Base-by-base conservation (phyloP, 2,797 vertebrate species). In the Ambastaia sidthimunki region DNA sequence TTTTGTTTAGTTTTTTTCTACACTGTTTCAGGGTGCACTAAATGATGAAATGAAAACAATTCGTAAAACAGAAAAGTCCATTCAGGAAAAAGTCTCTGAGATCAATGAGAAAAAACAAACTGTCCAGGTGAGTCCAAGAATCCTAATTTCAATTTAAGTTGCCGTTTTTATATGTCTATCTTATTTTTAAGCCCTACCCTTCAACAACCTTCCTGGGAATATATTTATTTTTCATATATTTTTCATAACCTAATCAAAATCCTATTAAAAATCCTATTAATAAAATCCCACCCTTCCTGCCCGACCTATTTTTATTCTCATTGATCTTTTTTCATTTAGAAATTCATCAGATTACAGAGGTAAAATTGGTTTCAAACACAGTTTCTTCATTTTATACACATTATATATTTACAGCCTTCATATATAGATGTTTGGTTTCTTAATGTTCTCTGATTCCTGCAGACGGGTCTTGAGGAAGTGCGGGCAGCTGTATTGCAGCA, bases 41-140 rank as follows among this genome's bases (percentile, higher is more conserved):
- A 94, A 92, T 78, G 87, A 88, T 0, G 88, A 93, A 44, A 92
- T 94, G 82, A 89, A 85, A 50, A 91, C 91, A 57, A 85, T 93
- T 44, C 91, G 93, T 80, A 81, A 72, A 13, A 71, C 86, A 1
- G 92, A 93, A 72, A 77, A 88, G 11, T 78, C 84, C 34, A 85
- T 93, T 77, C 85, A 80, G 70, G 82, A 71, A 81, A 87, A 68
- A 74, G 31, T 90, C 70, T 65, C 84, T 62, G 89, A 91, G 44
- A 83, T 94, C 68, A 81, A 83, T 16, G 71, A 92, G 74, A 93
- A 85, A 87, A 93, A 92, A 82, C 85, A 87, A 31, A 54, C 77
- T 7, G 86, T 79, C 68, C 85, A 67, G 81, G 93, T 93, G 85
- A 90, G 89, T 25, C 3, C 4, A 37, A 10, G 0, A 41, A 19